Percentiles rank a stretch among this genome's conserved stretches.
phyloP scores from a whole-genome alignment of 2,113 vertebrate species.

The Taxidea taxus region DNA sequence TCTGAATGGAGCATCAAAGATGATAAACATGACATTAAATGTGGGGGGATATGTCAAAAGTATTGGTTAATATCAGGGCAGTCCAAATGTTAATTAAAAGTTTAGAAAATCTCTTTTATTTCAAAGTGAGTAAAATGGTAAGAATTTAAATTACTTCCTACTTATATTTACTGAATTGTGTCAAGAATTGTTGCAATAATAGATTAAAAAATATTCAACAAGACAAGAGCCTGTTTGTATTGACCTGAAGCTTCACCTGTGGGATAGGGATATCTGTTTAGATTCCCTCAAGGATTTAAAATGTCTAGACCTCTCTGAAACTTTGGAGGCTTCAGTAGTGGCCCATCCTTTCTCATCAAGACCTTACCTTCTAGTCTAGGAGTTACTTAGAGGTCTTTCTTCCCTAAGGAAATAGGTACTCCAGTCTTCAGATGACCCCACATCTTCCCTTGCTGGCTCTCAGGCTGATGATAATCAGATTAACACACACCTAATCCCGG shows the following conservation, averaged over 20 bases:
- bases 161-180: neutral
- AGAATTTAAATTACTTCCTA: neutral
- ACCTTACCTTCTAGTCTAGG: neutral
- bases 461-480: neutral
- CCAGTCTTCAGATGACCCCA: neutral
- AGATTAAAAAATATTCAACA: neutral
- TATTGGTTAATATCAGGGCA: neutral
- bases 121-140: neutral
- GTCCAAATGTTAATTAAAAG: neutral
- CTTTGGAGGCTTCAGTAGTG: neutral
- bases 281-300: neutral
- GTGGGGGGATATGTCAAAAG: neutral
- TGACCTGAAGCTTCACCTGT: neutral
- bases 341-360: neutral
- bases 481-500: neutral
- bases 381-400: neutral
- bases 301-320: neutral
- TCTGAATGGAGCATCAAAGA: neutral
- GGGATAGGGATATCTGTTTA: neutral
- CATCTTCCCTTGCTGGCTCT: neutral
- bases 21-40: neutral
- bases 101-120: neutral
- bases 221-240: neutral
- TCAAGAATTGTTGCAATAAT: neutral
- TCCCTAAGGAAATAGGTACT: neutral